These are phyloP conservation scores for Tiphia femorata DNA, from an alignment of 2,888 invertebrate species.

Conservation along the genomic window DNA sequence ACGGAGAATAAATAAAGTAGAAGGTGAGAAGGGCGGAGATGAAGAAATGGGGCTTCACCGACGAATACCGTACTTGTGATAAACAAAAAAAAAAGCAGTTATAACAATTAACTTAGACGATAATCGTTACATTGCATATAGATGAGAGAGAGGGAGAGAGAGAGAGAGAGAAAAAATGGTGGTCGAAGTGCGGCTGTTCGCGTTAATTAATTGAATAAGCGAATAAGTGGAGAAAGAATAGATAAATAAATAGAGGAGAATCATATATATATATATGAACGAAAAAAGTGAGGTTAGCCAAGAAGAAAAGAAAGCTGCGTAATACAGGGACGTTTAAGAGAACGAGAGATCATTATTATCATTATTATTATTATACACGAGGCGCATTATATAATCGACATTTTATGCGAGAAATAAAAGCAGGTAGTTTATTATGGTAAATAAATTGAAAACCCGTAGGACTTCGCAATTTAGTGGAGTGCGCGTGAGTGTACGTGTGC, in stretches of 20 bases:
- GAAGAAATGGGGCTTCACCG: constrained; percentile 41
- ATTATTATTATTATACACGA: constrained; percentile 37
- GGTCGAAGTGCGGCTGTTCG: background rate
- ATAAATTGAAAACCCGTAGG: constrained; percentile 18
- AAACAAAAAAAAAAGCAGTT: constrained; percentile 41
- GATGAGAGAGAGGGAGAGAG: background rate
- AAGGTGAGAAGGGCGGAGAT: no score
- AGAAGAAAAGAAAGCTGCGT: constrained; percentile 7
- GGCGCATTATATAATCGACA: constrained; percentile 38
- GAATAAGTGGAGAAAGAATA: constrained; percentile 16
- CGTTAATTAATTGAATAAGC: background rate
- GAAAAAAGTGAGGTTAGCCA: background rate
- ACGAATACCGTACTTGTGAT: constrained; percentile 63
- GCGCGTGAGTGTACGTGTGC: constrained; percentile 25
- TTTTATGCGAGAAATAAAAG: constrained; percentile 35
- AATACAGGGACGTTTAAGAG: constrained; percentile 8
- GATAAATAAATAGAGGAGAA: constrained; percentile 19
- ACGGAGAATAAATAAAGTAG: no score
- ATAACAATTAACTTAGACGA: constrained; percentile 34
- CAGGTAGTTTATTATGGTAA: constrained; percentile 34
- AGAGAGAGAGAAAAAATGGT: background rate
- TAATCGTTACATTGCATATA: constrained; percentile 14
- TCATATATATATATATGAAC: background rate
- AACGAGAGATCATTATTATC: constrained; percentile 35
- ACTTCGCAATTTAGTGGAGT: constrained; percentile 8